Percentiles rank a stretch among this genome's conserved stretches.
phyloP scores from a whole-genome alignment of 2,797 vertebrate species.

The Aplochiton taeniatus region DNA sequence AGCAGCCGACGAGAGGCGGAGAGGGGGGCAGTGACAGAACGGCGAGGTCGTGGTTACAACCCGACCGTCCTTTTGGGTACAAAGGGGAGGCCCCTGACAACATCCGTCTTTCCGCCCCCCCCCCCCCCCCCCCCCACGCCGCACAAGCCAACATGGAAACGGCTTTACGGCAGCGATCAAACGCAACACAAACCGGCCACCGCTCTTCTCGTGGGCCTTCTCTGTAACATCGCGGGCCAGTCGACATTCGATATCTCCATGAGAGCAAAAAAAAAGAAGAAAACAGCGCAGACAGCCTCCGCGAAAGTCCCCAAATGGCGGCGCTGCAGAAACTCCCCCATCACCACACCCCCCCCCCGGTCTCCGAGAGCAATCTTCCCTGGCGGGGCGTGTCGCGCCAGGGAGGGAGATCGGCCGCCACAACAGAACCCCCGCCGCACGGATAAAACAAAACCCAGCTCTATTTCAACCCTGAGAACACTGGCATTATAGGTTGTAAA shows the following conservation, averaged over 20 bases:
- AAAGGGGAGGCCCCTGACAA: conserved; percentile 14
- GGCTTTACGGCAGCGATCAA: neutral
- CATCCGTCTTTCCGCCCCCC: neutral
- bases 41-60: too few relatives aligned
- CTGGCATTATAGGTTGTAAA: conserved; percentile 30
- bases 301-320: conserved; percentile 18
- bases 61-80: too few relatives aligned
- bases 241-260: conserved; percentile 6
- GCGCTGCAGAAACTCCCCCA: conserved; percentile 10
- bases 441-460: conserved; percentile 21
- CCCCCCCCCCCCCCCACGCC: neutral
- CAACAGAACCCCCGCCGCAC: conserved; percentile 4
- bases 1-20: conserved; percentile 24
- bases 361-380: conserved; percentile 23
- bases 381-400: conserved; percentile 30
- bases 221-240: too few relatives aligned
- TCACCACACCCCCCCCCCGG: conserved; percentile 25
- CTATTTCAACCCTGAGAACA: conserved; percentile 25
- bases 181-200: too few relatives aligned
- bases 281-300: conserved; percentile 10
- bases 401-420: conserved; percentile 38
- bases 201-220: too few relatives aligned
- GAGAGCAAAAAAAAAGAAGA: too few relatives aligned
- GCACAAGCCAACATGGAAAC: too few relatives aligned
- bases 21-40: neutral